These are phyloP conservation scores for Eurypyga helias DNA, from an alignment of 2,113 vertebrate genomes.

Conservation along the genomic window DNA sequence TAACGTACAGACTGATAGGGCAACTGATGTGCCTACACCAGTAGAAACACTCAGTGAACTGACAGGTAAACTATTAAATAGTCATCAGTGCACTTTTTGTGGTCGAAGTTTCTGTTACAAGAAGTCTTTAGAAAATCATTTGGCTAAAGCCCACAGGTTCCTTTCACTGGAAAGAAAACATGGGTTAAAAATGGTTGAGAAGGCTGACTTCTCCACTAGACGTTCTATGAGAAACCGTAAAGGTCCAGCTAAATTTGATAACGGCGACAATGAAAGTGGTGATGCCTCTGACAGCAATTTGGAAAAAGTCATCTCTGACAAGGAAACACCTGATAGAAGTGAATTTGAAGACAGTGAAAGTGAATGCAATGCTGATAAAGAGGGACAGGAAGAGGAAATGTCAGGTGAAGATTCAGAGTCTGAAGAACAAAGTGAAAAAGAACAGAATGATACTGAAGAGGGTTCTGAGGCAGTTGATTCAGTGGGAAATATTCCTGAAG, in stretches of 20 bases:
- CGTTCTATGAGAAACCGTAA: slow-evolving; percentile 86
- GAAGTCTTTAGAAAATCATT: slow-evolving; percentile 83
- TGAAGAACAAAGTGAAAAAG: slow-evolving; percentile 73
- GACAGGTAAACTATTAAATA: slow-evolving; percentile 66
- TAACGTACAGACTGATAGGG: slow-evolving; percentile 53
- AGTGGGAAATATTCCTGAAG: slow-evolving; percentile 81
- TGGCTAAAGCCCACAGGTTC: slow-evolving; percentile 77
- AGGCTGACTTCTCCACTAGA: slow-evolving; percentile 70
- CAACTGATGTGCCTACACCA: slow-evolving; percentile 27
- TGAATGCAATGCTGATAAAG: slow-evolving; percentile 71
- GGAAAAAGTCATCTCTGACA: slow-evolving; percentile 65
- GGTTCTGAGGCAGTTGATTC: slow-evolving; percentile 68
- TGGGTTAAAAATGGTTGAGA: slow-evolving; percentile 77
- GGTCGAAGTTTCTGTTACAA: slow-evolving; percentile 80
- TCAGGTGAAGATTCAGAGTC: slow-evolving; percentile 70
- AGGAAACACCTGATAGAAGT: slow-evolving; percentile 66
- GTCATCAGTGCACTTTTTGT: slow-evolving; percentile 78
- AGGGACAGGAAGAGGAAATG: slow-evolving; percentile 71
- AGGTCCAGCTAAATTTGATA: slow-evolving; percentile 82
- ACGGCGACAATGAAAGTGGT: slow-evolving; percentile 72
- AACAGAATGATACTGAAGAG: slow-evolving; percentile 70
- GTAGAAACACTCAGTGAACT: slow-evolving; percentile 68
- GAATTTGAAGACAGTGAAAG: slow-evolving; percentile 77
- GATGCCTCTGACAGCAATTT: slow-evolving; percentile 67
- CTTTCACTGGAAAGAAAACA: slow-evolving; percentile 63